Percentiles rank a stretch among this genome's conserved stretches.
phyloP scores from a whole-genome alignment of 2,888 invertebrate species.

The Scelioninae gen. 2 region DNA sequence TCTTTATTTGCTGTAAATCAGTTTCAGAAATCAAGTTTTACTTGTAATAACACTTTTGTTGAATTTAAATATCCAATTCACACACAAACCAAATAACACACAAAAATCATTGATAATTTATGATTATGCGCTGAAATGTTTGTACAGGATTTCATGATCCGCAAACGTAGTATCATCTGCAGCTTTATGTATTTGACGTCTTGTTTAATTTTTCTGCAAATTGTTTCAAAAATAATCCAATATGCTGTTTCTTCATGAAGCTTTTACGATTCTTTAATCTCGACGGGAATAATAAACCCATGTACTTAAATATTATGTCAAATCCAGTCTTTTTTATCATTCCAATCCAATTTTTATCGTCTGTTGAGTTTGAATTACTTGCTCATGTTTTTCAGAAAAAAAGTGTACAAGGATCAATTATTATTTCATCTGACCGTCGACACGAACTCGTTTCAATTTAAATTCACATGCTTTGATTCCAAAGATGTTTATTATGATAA shows the following conservation, averaged over 20 bases:
- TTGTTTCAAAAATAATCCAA: constrained; percentile 27
- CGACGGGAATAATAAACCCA: constrained; percentile 21
- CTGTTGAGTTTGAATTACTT: no score
- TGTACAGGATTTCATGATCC: not conserved
- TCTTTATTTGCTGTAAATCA: no score
- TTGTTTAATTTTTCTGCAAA: constrained; percentile 7
- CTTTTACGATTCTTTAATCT: constrained; percentile 35
- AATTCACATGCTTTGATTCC: no score
- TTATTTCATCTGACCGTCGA: no score
- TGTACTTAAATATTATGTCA: constrained; percentile 1
- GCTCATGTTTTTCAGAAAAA: no score
- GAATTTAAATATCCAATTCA: no score
- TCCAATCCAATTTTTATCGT: constrained; percentile 16
- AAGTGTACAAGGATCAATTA: no score
- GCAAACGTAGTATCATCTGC: constrained; percentile 15
- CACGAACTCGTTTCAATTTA: no score
- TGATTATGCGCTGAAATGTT: constrained; percentile 14
- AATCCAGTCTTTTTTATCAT: constrained; percentile 13
- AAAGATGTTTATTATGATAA: no score
- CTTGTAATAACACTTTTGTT: no score
- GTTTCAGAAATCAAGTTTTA: no score
- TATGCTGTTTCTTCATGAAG: constrained; percentile 17
- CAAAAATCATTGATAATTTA: not conserved
- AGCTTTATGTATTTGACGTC: constrained; percentile 24
- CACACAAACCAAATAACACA: not conserved